Conservation (phyloP, 1,140 invertebrate genomes). For the Papilio helenus region DNA sequence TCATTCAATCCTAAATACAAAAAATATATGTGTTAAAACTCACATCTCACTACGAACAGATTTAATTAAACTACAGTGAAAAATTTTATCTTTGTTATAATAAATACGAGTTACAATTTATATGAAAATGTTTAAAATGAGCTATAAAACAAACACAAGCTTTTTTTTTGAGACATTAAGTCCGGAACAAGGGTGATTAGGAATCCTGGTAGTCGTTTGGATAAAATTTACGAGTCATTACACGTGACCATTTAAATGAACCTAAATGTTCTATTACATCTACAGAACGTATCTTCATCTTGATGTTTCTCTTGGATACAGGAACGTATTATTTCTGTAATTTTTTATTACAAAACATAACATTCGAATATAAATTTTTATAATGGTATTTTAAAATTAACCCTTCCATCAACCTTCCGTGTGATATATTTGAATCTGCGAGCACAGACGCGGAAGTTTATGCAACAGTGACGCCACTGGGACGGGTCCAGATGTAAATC, state of each 20-base stretch:
- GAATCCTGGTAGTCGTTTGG: conserved; percentile 1
- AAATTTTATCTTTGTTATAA: not conserved
- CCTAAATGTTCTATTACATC: not conserved
- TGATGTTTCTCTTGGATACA: not conserved
- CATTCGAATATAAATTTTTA: not conserved
- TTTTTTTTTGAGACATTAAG: conserved; percentile 3
- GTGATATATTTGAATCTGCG: not conserved
- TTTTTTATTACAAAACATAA: not conserved
- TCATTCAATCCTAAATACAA: not conserved
- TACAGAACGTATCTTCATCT: not conserved
- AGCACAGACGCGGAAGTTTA: conserved; percentile 8
- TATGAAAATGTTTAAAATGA: not conserved
- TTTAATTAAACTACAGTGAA: not conserved
- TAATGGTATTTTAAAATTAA: conserved; percentile 2
- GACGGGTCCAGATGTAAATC: conserved; percentile 1
- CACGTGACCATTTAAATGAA: not conserved
- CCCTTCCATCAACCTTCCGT: not conserved
- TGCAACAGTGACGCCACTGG: conserved; percentile 5
- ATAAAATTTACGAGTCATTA: conserved; percentile 24
- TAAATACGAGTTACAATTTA: not conserved
- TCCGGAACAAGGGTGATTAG: not conserved
- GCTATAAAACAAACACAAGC: not conserved
- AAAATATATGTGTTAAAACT: not conserved
- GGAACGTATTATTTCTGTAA: not conserved
- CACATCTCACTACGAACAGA: too few species aligned